Evolutionary conservation across 1,140 invertebrate species (phyloP).

Genomic region (Popillia japonica): DNA sequence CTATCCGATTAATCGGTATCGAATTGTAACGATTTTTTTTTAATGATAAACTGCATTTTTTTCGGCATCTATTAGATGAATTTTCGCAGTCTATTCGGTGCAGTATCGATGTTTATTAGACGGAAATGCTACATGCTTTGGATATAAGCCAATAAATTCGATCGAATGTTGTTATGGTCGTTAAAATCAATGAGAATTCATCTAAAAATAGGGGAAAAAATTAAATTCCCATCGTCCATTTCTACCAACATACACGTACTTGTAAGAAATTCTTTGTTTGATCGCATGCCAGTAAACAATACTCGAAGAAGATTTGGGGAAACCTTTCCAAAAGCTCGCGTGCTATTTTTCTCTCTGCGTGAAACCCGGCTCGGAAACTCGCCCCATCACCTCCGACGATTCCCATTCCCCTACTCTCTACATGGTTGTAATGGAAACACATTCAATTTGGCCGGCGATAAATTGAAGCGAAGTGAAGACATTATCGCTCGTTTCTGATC

Average conservation of each 20-base stretch:
- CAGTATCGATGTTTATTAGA: too few species aligned
- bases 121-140: too few species aligned
- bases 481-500: background rate
- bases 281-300: slow-evolving; percentile 17
- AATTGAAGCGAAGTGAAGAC: slow-evolving; percentile 18
- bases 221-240: background rate
- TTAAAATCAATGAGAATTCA: too few species aligned
- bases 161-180: too few species aligned
- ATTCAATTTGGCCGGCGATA: background rate
- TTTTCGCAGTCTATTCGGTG: too few species aligned
- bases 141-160: too few species aligned
- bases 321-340: background rate
- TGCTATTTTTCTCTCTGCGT: background rate
- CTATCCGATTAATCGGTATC: too few species aligned
- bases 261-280: background rate
- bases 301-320: background rate
- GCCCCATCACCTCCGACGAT: background rate
- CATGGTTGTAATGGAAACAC: slow-evolving; percentile 14
- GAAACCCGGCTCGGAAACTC: background rate
- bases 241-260: background rate
- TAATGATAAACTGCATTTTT: too few species aligned
- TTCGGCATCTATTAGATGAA: too few species aligned
- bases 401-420: background rate
- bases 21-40: too few species aligned
- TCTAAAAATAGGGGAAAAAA: too few species aligned